These are phyloP conservation scores for Oscarella lobularis DNA, from an alignment of 37 sponge, comb jelly and placozoan genomes.

Conservation along the genomic window DNA sequence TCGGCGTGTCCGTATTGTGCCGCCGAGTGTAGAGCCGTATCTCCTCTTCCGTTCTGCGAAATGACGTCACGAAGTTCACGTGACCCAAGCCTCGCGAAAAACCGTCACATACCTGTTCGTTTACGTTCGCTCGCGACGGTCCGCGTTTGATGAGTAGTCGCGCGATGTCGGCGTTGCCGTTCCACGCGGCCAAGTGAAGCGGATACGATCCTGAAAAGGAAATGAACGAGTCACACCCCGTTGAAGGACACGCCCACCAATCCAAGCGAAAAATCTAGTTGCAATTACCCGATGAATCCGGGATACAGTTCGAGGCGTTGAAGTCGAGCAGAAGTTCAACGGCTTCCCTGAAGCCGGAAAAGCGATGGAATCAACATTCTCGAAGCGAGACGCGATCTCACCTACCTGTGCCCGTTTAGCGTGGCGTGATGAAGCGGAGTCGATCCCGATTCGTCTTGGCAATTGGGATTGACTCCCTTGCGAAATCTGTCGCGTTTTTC, in stretches of 20 bases:
- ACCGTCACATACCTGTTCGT: conserved; percentile 46
- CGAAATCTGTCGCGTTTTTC: background rate
- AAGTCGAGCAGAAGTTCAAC: conserved; percentile 10
- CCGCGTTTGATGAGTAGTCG: conserved; percentile 50
- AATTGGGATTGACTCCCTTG: conserved; percentile 40
- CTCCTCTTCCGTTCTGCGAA: conserved; percentile 14
- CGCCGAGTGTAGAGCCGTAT: conserved; percentile 61
- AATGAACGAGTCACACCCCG: background rate
- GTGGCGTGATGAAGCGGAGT: conserved; percentile 77
- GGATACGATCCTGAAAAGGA: conserved; percentile 38
- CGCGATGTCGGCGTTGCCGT: conserved; percentile 62
- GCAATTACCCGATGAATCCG: conserved; percentile 9
- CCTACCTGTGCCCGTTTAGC: conserved; percentile 54
- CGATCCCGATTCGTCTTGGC: conserved; percentile 55
- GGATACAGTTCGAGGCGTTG: conserved; percentile 5
- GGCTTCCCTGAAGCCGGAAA: conserved; percentile 17
- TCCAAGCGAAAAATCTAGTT: background rate
- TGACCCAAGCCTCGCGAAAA: background rate
- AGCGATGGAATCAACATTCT: background rate
- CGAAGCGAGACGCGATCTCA: background rate
- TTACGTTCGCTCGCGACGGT: conserved; percentile 64
- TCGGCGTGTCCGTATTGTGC: conserved; percentile 64
- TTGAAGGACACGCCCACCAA: background rate
- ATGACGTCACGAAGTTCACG: background rate
- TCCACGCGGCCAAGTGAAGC: conserved; percentile 69